phyloP scores from a whole-genome alignment of 2,797 vertebrate species.

The Pantherophis vulpinus region DNA sequence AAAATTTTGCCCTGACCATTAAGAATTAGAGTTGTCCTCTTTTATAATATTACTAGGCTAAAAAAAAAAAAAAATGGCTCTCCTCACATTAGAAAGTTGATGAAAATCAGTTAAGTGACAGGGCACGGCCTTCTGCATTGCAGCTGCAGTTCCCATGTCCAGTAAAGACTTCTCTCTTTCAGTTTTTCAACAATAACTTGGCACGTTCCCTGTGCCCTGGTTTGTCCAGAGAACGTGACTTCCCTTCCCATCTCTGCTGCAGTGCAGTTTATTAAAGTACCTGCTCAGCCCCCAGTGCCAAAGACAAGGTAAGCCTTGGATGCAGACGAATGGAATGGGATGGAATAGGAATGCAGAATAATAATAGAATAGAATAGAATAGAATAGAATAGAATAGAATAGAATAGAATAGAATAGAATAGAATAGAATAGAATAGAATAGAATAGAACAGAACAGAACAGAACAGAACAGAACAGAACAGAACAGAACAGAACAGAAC shows the following conservation, averaged over 20 bases:
- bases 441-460: no score
- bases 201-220: constrained; percentile 79
- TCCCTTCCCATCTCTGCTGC: constrained; percentile 80
- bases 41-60: not conserved
- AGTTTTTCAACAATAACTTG: constrained; percentile 80
- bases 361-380: no score
- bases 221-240: constrained; percentile 68
- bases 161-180: constrained; percentile 2
- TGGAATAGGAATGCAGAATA: no score
- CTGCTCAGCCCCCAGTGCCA: constrained; percentile 69
- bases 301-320: constrained; percentile 77
- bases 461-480: no score
- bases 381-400: no score
- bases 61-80: not conserved
- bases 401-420: no score
- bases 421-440: no score
- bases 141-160: not conserved
- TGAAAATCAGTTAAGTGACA: not conserved
- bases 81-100: not conserved
- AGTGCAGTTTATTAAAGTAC: constrained; percentile 84
- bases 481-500: no score
- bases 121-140: not conserved
- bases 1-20: not conserved
- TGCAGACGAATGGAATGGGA: no score
- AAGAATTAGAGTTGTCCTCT: not conserved